Base-by-base conservation (phyloP, 2,888 invertebrate species). In the Thysanoteuthis rhombus region DNA sequence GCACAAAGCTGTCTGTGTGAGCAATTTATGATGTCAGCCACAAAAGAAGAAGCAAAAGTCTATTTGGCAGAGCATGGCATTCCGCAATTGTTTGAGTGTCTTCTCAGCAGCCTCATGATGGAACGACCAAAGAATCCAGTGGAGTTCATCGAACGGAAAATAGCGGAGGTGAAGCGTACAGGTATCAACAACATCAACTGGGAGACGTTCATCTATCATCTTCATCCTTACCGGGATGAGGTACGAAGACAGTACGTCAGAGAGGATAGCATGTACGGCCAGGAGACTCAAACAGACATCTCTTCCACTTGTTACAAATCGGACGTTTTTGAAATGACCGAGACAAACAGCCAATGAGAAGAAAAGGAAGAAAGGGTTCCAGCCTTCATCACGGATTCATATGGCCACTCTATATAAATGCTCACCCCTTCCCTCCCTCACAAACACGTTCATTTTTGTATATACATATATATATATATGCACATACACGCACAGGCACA, bases 71-170 rank as follows among this genome's bases (percentile, higher is more conserved):
- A 95, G 22, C 96, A 96, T 94, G 94, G 95, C 75, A 96, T 97
- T 58, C 96, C 96, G 36, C 96, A 97, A 94, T 96, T 97, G 95
- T 96, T 97, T 95, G 96, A 96, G 94, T 96, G 96, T 94, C 95
- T 97, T 4, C 94, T 97, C 45, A 96, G 96, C 93, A 95, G 95
- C 58, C 94, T 97, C 39, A 96, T 97, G 96, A 93, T 97, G 90
- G 96, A 97, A 94, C 94, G 96, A 90, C 97, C 97, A 2, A 96
- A 96, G 5, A 96, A 97, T 94, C 96, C 96, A 10, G 95, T 96
- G 16, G 93, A 94, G 36, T 97, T 95, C 95, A 96, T 97, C 40
- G 96, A 96, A 94, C 94, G 95, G 93, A 96, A 96, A 94, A 96
- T 97, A 95, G 94, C 95, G 40, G 95, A 96, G 94, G 96, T 97